These are phyloP conservation scores for Brachionus rotundiformis DNA, from an alignment of 1,140 invertebrate genomes.

Conservation along the genomic window DNA sequence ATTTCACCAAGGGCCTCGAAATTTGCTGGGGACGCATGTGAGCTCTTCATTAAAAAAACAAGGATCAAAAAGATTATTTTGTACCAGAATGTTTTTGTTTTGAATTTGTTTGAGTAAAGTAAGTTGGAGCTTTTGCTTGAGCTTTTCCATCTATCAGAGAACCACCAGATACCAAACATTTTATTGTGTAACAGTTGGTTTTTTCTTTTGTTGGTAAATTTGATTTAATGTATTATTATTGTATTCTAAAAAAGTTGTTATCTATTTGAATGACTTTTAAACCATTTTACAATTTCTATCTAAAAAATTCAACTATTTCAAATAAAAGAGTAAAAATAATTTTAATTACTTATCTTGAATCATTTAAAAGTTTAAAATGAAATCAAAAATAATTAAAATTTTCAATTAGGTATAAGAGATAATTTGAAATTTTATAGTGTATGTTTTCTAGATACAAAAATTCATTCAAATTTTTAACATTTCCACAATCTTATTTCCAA, in stretches of 20 bases:
- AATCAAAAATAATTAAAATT: background rate
- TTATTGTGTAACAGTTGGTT: background rate
- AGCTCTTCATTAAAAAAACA: background rate
- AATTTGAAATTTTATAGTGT: background rate
- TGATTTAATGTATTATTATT: background rate
- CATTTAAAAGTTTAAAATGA: background rate
- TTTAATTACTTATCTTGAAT: background rate
- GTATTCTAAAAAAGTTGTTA: background rate
- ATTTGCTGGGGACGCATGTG: background rate
- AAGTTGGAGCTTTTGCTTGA: background rate
- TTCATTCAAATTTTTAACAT: conserved; percentile 17
- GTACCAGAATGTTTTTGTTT: background rate
- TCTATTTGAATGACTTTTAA: conserved; percentile 23
- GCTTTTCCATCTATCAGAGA: conserved; percentile 2
- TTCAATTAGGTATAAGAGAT: background rate
- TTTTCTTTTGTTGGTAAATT: background rate
- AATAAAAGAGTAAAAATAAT: background rate
- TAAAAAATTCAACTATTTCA: background rate
- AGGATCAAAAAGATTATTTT: background rate
- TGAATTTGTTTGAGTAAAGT: background rate
- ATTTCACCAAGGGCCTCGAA: background rate
- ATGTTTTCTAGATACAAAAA: background rate
- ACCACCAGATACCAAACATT: conserved; percentile 35
- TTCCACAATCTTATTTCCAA: background rate
- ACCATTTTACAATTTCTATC: background rate